Percentiles rank a stretch among this genome's conserved stretches.
phyloP scores from a whole-genome alignment of 2,888 invertebrate genomes.

The Drosophila lacicola region DNA sequence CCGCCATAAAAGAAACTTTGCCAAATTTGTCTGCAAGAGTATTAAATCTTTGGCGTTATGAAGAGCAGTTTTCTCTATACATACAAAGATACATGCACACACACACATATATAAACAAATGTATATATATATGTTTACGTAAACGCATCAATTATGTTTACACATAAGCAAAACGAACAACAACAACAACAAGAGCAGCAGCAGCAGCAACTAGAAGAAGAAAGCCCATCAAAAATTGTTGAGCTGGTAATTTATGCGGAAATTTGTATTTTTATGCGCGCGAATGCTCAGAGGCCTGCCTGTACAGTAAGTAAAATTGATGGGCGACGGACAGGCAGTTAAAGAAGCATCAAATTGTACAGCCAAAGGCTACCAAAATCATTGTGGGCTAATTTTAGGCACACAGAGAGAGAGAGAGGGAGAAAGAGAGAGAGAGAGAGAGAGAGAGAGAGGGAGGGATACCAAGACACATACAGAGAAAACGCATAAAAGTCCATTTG shows the following conservation, averaged over 20 bases:
- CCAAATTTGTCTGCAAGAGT: neutral
- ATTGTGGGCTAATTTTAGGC: slow-evolving; percentile 64
- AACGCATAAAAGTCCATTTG: slow-evolving; percentile 63
- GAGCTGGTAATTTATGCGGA: slow-evolving; percentile 75
- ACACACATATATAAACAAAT: neutral
- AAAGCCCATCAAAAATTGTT: slow-evolving; percentile 52
- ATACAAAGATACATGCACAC: neutral
- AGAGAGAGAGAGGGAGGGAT: neutral
- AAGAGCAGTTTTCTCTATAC: neutral
- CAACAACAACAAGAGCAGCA: slow-evolving; percentile 7
- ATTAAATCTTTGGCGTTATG: slow-evolving; percentile 10
- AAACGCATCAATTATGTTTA: slow-evolving; percentile 59
- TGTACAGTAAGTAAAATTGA: slow-evolving; percentile 71
- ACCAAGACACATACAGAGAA: slow-evolving; percentile 16
- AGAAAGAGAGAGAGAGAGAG: neutral
- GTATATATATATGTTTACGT: slow-evolving; percentile 11
- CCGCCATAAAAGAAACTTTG: too few relatives aligned
- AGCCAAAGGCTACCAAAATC: slow-evolving; percentile 27
- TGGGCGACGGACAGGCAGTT: slow-evolving; percentile 75
- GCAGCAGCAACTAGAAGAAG: slow-evolving; percentile 5
- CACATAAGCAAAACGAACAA: slow-evolving; percentile 34
- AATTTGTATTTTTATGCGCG: slow-evolving; percentile 74
- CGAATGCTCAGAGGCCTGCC: slow-evolving; percentile 50
- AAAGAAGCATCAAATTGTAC: slow-evolving; percentile 61
- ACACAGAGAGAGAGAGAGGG: neutral